Evolutionary conservation across 2,797 vertebrate genomes (phyloP), one percentile per base, ranked within the genome.

Genomic region (Anguilla megastoma): DNA sequence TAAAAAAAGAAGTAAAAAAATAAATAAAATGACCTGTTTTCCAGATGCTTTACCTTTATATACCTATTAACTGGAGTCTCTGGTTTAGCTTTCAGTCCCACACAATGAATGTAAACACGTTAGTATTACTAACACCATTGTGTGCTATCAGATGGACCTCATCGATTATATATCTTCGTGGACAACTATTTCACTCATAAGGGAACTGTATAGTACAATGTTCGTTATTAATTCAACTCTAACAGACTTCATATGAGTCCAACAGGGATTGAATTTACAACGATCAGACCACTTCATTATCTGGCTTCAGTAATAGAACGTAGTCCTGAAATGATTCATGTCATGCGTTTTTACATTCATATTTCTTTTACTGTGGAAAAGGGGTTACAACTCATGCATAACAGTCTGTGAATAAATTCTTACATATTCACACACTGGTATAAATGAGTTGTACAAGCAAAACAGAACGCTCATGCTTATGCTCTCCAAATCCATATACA

Each of bases 191-290:
- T 54, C 60, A 21, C 63, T 69, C 63, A 69, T 69, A n/a, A 27
- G 63, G 63, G 63, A 27, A 69, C 63, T 27, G n/a, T 69, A 27
- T 4, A 69, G 63, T 69, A 69, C n/a, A n/a, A 27, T 69, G 63
- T n/a, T 69, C 63, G 27, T 69, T n/a, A 69, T 27, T 69, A 69
- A 69, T 69, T 69, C 24, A 69, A 69, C 63, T 69, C n/a, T 69
- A 69, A 69, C 6, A 69, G 63, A 14, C 24, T 69, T n/a, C 7
- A 69, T 69, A 69, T 10, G 63, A 27, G 63, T n/a, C n/a, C 63
- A 66, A 66, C 5, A 24, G 24, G 63, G 71, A 74, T 16, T 74
- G 30, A 30, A 74, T 33, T 74, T 36, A 33, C 9, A 36, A 14
- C 36, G 63, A 69, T 69, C n/a, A 69, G 63, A 27, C 4, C n/a